Conservation (phyloP, 2,888 invertebrate species). For the Tanypteryx hageni region DNA sequence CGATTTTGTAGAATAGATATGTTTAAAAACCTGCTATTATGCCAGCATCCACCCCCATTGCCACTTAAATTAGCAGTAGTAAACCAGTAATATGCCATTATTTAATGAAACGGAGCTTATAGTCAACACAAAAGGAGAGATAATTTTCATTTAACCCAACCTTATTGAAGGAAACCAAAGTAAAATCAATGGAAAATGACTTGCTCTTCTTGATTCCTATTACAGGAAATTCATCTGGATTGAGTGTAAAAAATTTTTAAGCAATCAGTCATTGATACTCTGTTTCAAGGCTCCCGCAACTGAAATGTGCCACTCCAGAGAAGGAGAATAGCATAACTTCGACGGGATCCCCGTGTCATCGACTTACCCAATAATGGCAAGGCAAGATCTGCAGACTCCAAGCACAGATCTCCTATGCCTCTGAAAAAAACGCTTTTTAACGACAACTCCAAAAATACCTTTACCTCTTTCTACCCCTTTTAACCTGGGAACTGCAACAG, state of each 20-base stretch:
- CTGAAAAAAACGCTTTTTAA: constrained; percentile 13
- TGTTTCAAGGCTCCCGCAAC: constrained; percentile 64
- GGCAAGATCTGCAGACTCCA: constrained; percentile 47
- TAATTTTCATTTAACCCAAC: background rate
- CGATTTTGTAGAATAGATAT: background rate
- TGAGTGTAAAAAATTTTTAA: constrained; percentile 54
- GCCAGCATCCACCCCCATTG: background rate
- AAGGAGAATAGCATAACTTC: constrained; percentile 48
- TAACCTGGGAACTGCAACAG: constrained; percentile 56
- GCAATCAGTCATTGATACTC: constrained; percentile 64
- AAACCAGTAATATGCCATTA: constrained; percentile 1
- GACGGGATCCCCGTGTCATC: constrained; percentile 33
- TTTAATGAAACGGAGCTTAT: background rate
- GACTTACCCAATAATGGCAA: constrained; percentile 48
- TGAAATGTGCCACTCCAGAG: constrained; percentile 55
- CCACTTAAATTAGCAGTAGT: background rate
- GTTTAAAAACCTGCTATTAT: background rate
- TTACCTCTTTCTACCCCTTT: constrained; percentile 59
- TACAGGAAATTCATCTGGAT: constrained; percentile 62
- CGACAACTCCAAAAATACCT: constrained; percentile 43
- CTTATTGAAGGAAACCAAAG: background rate
- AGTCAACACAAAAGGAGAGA: background rate
- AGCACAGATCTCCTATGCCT: constrained; percentile 57
- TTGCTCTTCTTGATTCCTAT: constrained; percentile 60
- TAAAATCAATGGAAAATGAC: constrained; percentile 33